These are phyloP conservation scores for Scrobipalpa atriplicella DNA, from an alignment of 2,888 invertebrate genomes.

Conservation along the genomic window DNA sequence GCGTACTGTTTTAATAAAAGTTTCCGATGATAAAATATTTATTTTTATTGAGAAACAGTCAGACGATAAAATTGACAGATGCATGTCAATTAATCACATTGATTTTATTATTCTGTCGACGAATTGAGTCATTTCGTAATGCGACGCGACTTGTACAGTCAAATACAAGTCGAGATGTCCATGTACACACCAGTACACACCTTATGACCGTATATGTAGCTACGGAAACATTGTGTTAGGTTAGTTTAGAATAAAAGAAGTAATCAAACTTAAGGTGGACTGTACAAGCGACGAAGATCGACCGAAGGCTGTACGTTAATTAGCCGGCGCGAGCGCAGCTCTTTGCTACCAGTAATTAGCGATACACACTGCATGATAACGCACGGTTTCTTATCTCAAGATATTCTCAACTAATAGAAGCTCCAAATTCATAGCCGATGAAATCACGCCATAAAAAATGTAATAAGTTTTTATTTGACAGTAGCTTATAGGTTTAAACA, in stretches of 20 bases:
- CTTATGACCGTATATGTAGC: too few species aligned
- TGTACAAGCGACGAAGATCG: constrained; percentile 10
- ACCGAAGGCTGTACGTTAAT: constrained; percentile 32
- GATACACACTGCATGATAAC: constrained; percentile 7
- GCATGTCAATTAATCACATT: constrained; percentile 28
- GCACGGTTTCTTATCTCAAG: neutral
- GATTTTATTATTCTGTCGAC: constrained; percentile 18
- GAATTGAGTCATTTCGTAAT: constrained; percentile 29
- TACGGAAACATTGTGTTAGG: too few species aligned
- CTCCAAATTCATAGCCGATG: neutral
- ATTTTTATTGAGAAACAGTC: constrained; percentile 10
- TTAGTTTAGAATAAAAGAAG: too few species aligned
- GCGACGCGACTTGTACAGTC: neutral
- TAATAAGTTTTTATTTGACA: neutral
- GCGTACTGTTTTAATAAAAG: neutral
- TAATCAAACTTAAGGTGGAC: neutral
- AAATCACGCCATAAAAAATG: neutral
- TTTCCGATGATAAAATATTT: neutral
- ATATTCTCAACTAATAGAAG: neutral
- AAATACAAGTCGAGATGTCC: too few species aligned
- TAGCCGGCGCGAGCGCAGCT: constrained; percentile 24
- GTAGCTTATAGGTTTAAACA: neutral
- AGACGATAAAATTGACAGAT: constrained; percentile 21
- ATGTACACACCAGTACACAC: too few species aligned
- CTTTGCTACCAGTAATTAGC: constrained; percentile 9